Conservation (phyloP, 2,797 vertebrate genomes). For the Echeneis naucrates region DNA sequence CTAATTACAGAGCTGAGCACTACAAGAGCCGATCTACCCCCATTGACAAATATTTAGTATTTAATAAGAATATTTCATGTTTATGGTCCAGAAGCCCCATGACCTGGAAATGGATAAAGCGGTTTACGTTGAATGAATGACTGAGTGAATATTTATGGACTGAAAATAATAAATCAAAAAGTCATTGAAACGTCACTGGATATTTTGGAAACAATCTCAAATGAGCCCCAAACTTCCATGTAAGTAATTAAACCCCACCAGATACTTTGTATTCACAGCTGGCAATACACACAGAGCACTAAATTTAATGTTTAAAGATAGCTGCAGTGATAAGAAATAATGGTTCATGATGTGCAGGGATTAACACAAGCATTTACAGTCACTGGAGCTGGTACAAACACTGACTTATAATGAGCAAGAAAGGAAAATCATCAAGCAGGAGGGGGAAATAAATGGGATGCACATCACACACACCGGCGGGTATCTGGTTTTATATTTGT, state of each 20-base stretch:
- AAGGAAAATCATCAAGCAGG: constrained; percentile 9
- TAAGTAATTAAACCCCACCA: constrained; percentile 13
- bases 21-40: constrained; percentile 2
- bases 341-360: constrained; percentile 27
- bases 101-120: too few species aligned
- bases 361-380: constrained; percentile 15
- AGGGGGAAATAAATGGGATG: not conserved
- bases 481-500: constrained; percentile 22
- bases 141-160: too few species aligned
- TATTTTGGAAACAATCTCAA: not conserved
- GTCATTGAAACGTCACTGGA: constrained; percentile 21
- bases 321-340: constrained; percentile 11
- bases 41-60: constrained; percentile 11
- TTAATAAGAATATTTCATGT: too few species aligned
- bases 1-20: constrained; percentile 32
- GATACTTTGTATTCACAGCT: constrained; percentile 17
- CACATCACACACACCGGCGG: constrained; percentile 8
- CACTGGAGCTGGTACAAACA: not conserved
- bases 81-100: too few species aligned
- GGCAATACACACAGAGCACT: not conserved
- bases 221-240: constrained; percentile 11
- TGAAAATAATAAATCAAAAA: constrained; percentile 14
- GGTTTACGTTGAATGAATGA: too few species aligned
- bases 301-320: constrained; percentile 33
- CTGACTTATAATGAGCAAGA: constrained; percentile 20